Evolutionary conservation across 2,888 invertebrate genomes (phyloP).

Genomic region (Athalia rosae): DNA sequence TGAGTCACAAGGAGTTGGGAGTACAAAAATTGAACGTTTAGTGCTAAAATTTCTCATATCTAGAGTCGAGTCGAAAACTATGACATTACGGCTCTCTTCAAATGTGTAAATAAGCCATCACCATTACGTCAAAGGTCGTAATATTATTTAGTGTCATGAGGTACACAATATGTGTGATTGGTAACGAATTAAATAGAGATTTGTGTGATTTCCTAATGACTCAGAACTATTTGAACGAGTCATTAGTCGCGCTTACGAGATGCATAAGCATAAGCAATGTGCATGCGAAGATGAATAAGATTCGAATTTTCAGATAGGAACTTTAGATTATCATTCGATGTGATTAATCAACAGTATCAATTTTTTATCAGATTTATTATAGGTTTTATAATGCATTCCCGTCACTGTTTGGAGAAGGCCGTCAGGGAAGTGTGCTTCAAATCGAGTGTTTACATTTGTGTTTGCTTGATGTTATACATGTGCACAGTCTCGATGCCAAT

Average conservation of each 20-base stretch:
- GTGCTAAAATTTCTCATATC: background rate
- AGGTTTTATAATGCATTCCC: no score
- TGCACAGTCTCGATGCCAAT: no score
- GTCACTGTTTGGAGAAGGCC: no score
- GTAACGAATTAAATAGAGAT: background rate
- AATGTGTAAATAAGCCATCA: slow-evolving; percentile 8
- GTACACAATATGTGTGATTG: no score
- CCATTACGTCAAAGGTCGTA: background rate
- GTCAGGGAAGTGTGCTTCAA: no score
- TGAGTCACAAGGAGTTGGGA: background rate
- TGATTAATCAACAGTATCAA: no score
- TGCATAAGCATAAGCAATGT: background rate
- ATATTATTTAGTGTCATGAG: no score
- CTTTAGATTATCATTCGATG: slow-evolving; percentile 7
- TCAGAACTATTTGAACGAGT: background rate
- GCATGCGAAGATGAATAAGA: background rate
- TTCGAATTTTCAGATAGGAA: background rate
- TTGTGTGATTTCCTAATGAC: background rate
- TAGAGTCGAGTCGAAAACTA: background rate
- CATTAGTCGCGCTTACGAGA: background rate
- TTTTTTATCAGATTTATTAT: no score
- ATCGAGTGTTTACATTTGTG: no score
- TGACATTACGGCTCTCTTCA: background rate
- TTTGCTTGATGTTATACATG: no score
- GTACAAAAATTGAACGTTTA: slow-evolving; percentile 5